Evolutionary conservation across 1,140 invertebrate genomes (phyloP).

Genomic region (Panagrolaimus sp.): DNA sequence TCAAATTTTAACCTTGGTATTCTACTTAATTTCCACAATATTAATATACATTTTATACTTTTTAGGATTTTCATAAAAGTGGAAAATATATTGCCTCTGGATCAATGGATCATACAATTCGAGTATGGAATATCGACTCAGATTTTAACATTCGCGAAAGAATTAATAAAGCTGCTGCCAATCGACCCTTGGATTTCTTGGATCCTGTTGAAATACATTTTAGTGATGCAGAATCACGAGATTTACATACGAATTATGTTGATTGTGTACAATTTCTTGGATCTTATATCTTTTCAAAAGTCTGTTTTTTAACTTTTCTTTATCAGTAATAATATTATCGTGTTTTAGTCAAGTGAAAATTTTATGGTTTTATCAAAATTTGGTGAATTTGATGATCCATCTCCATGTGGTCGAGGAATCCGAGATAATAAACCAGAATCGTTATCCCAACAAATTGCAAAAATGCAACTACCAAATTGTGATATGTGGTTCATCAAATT

Average conservation of each 20-base stretch:
- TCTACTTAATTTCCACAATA: too few relatives aligned
- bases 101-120: conserved; percentile 5
- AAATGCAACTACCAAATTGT: not conserved
- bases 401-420: not conserved
- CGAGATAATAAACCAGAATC: not conserved
- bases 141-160: not conserved
- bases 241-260: conserved; percentile 7
- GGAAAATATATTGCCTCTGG: conserved; percentile 5
- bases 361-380: not conserved
- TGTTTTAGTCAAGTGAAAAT: not conserved
- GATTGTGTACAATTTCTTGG: not conserved
- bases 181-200: not conserved
- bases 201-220: not conserved
- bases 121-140: not conserved
- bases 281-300: not conserved
- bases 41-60: not conserved
- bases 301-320: not conserved
- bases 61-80: not conserved
- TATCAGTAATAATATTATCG: not conserved
- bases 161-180: not conserved
- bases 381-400: conserved; percentile 9
- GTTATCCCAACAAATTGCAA: not conserved
- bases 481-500: conserved; percentile 7
- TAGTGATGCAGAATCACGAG: not conserved
- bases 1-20: not conserved